These are phyloP conservation scores for Diploscapter pachys DNA, from an alignment of 1,140 invertebrate genomes.

Conservation along the genomic window DNA sequence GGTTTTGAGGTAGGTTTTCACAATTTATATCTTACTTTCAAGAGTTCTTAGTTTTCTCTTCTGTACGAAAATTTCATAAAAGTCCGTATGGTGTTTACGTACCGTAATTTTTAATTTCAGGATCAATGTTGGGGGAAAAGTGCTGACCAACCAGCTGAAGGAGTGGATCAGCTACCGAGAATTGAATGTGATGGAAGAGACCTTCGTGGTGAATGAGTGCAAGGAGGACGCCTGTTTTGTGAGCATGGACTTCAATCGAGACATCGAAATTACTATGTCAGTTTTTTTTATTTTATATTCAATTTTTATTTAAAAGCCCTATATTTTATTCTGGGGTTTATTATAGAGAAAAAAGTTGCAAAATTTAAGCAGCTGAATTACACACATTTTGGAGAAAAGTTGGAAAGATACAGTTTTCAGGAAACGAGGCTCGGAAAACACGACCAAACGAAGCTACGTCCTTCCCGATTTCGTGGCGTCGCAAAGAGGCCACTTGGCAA, in stretches of 20 bases:
- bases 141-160: slow-evolving; percentile 95
- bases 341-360: too few relatives aligned
- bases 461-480: slow-evolving; percentile 87
- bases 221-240: slow-evolving; percentile 98
- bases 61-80: too few relatives aligned
- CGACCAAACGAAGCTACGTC: slow-evolving; percentile 82
- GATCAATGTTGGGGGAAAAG: slow-evolving; percentile 92
- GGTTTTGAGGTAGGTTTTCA: slow-evolving; percentile 43
- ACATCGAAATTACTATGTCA: slow-evolving; percentile 74
- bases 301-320: too few relatives aligned
- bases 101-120: slow-evolving; percentile 61
- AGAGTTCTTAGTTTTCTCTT: too few relatives aligned
- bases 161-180: slow-evolving; percentile 95
- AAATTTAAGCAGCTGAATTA: too few relatives aligned
- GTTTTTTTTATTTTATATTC: neutral
- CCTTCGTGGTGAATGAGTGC: slow-evolving; percentile 94
- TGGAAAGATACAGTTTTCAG: neutral
- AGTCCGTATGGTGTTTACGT: neutral
- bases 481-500: slow-evolving; percentile 65
- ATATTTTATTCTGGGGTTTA: too few relatives aligned
- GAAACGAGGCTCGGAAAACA: slow-evolving; percentile 66
- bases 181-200: slow-evolving; percentile 97
- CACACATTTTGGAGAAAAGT: too few relatives aligned
- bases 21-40: too few relatives aligned
- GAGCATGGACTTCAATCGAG: slow-evolving; percentile 76